Conservation (phyloP, 2,113 vertebrate genomes). For the Chunga burmeisteri region DNA sequence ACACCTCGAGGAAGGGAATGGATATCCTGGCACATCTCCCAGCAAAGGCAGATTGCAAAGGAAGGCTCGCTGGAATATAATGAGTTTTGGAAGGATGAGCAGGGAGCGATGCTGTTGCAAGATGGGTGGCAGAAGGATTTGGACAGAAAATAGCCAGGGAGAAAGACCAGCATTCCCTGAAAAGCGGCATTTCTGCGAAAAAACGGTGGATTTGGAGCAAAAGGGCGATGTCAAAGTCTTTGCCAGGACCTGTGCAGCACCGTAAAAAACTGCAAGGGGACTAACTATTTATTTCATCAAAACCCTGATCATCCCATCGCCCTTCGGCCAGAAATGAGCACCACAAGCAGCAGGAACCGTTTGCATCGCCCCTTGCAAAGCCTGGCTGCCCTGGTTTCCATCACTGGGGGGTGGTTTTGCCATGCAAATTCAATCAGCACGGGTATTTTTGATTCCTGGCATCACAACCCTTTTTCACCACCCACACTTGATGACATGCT, state of each 20-base stretch:
- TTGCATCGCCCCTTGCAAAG: neutral
- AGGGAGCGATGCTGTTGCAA: neutral
- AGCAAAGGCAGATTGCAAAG: neutral
- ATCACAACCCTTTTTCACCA: neutral
- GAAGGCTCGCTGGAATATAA: neutral
- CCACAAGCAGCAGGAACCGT: neutral
- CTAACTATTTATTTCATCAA: neutral
- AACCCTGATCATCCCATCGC: neutral
- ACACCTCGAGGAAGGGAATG: neutral
- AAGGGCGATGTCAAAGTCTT: rapidly evolving
- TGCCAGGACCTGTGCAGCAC: neutral
- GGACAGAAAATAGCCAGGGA: neutral
- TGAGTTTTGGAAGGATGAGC: neutral
- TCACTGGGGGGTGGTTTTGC: neutral
- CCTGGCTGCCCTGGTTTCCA: neutral
- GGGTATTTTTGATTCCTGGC: neutral
- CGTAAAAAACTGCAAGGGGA: neutral
- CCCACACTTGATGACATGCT: neutral
- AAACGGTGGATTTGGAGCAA: neutral
- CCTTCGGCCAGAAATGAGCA: rapidly evolving
- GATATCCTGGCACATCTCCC: neutral
- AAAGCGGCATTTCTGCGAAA: neutral
- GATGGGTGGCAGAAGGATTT: neutral
- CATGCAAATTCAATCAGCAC: neutral
- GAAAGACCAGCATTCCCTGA: neutral